Base-by-base conservation (phyloP, 2,888 invertebrate genomes). In the Phengaris arion region DNA sequence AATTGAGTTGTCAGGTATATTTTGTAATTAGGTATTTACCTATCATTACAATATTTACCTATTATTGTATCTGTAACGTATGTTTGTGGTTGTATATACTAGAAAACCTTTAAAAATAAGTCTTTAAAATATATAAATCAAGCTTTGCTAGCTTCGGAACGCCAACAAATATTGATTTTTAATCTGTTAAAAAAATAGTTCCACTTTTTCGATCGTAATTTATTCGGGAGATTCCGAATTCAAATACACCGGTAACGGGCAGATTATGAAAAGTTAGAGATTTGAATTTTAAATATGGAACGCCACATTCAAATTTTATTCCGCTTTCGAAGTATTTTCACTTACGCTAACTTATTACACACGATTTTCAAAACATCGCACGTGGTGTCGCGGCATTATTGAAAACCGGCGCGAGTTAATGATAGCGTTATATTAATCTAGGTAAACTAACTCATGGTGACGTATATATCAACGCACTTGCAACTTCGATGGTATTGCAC, bases 251-350 rank as follows among this genome's bases (percentile, higher is more conserved):
- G 79, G 81, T 79, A 79, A 78, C 78, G 74, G 75, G 76, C 76
- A 77, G 76, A 75, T 76, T 80, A 73, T 76, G 76, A 76, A 78
- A 80, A 79, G 77, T 79, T 79, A 78, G 59, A 73, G 76, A 82
- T 83, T 84, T 82, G 81, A 83, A 84, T 82, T 84, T 83, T 79
- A 83, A 81, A 83, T 82, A 79, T 79, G 79, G 75, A 77, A 77
- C 81, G 82, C 78, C 78, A 78, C 81, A 82, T 85, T 83, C 81
- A 81, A 82, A 82, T 81, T 82, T 79, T 79, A 81, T 78, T 77
- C 69, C 73, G 79, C 79, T 70, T 70, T 74, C 74, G 74, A 22
- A 76, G 64, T 57, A 57, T 73, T 74, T 76, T 72, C 72, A 72
- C 72, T 69, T 69, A 51, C n/a, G 69, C 46, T 45, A 45, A 68